A percentile compares a stretch with the other conserved stretches of the same genome.
phyloP scores from a whole-genome alignment of 2,888 invertebrate species.

The Dryocosmus kuriphilus region DNA sequence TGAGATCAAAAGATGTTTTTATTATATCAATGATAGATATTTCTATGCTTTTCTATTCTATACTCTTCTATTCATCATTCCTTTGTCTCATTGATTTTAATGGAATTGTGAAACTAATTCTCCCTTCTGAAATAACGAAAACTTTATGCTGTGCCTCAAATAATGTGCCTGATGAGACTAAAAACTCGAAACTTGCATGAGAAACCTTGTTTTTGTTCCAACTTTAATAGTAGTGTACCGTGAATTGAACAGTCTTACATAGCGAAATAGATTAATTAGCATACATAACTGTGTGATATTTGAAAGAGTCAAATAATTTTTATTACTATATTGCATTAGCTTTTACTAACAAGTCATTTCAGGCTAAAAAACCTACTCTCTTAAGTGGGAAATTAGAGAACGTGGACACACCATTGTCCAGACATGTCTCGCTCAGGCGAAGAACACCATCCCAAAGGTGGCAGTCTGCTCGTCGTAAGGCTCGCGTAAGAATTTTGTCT shows the following conservation, averaged over 20 bases:
- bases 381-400: slow-evolving; percentile 73
- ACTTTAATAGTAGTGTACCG: not conserved
- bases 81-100: not conserved
- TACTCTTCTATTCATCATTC: slow-evolving; percentile 13
- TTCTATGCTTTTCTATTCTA: not conserved
- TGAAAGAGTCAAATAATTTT: not conserved
- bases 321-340: slow-evolving; percentile 44
- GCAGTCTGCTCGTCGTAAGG: slow-evolving; percentile 76
- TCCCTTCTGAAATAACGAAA: not conserved
- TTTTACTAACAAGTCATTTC: slow-evolving; percentile 69
- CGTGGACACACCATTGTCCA: slow-evolving; percentile 73
- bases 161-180: not conserved
- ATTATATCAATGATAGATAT: not conserved
- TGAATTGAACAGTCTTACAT: not conserved
- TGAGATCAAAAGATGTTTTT: not conserved
- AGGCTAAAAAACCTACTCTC: slow-evolving; percentile 69
- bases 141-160: not conserved
- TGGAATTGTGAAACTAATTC: slow-evolving; percentile 6
- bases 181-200: not conserved
- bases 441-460: slow-evolving; percentile 76
- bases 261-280: not conserved
- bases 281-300: not conserved
- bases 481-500: slow-evolving; percentile 72
- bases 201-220: not conserved
- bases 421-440: slow-evolving; percentile 74